Conservation (phyloP, 2,888 invertebrate genomes). For the Dasysyrphus tricinctus region DNA sequence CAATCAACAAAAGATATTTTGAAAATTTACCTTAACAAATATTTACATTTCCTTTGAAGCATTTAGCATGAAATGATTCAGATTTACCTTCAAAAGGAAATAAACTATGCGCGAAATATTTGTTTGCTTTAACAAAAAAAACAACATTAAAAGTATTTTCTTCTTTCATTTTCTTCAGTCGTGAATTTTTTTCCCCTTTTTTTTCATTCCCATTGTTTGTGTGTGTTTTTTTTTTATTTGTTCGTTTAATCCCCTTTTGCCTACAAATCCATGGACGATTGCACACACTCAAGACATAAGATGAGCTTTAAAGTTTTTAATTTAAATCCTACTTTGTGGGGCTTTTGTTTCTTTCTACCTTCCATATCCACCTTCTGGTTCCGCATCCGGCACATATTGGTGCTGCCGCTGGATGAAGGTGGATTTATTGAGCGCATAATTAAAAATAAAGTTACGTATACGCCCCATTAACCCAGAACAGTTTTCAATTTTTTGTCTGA, state of each 20-base stretch:
- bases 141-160: neutral
- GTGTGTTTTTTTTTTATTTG: neutral
- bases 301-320: conserved; percentile 14
- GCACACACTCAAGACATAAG: neutral
- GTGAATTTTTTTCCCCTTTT: neutral
- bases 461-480: conserved; percentile 36
- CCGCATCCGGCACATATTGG: neutral
- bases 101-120: conserved; percentile 15
- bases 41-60: conserved; percentile 9
- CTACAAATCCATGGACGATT: conserved; percentile 1
- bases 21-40: neutral
- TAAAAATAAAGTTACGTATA: conserved; percentile 55
- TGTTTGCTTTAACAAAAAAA: neutral
- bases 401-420: conserved; percentile 1
- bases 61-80: neutral
- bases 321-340: conserved; percentile 12
- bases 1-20: neutral
- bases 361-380: neutral
- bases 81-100: neutral
- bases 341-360: neutral
- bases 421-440: conserved; percentile 38
- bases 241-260: neutral
- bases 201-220: neutral
- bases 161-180: neutral
- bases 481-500: neutral